Evolutionary conservation across 2,113 vertebrate species (phyloP), one percentile per base, ranked within the genome.

Genomic region (Piprites chloris): DNA sequence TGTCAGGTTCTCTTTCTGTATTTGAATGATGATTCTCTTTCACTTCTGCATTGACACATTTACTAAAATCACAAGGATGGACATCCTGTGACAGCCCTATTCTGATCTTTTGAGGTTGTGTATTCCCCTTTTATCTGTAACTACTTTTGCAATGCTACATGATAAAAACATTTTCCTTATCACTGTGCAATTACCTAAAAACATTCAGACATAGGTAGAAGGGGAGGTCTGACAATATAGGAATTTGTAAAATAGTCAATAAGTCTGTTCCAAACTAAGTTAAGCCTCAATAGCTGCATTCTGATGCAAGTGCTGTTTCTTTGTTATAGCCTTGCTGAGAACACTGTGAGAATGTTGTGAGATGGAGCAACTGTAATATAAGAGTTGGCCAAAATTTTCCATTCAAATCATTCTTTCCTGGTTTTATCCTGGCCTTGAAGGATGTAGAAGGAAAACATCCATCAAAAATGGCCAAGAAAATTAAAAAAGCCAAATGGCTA

Each of bases 21-120:
- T 76, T 81, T 87, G 76, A 67, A 75, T 88, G 67, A 78, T 65
- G 19, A 82, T 50, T 69, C 61, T 87, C 52, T 96, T 96, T 96
- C 96, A 95, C 94, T 95, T 96, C 96, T 95, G 67, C 85, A 53
- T 93, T 86, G 80, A 85, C 44, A 90, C 9, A 58, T 80, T 88
- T 85, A 89, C 77, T 80, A 83, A 96, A 95, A 92, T 46, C 59
- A 37, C 30, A 83, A 85, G 52, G 81, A 66, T 77, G 66, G 46
- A 63, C 52, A 78, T 44, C 21, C 28, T 52, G 9, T 33, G 7
- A 84, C 28, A 74, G 44, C 42, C 22, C 12, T 76, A 11, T 72
- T 84, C 76, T 91, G 76, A 53, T 66, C 11, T 89, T 77, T 63
- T 56, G 47, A 37, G 35, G 23, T 9, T 78, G 11, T 56, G 15